Base-by-base conservation (phyloP, 1,140 invertebrate genomes). In the Pomacea maculata region DNA sequence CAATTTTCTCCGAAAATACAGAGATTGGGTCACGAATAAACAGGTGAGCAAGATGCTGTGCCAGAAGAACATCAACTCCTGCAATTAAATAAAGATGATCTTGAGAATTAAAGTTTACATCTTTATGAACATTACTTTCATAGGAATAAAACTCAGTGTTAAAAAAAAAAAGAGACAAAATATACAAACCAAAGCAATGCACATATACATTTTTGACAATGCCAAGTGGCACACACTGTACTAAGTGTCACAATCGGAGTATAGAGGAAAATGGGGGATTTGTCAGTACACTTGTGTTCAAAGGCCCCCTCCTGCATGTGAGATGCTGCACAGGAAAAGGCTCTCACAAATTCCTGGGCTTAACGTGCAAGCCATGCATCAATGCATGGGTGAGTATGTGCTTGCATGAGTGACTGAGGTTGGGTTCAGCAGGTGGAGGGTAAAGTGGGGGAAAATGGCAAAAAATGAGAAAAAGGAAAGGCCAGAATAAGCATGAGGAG, bases 21-120 rank as follows among this genome's bases (percentile, higher is more conserved):
- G 97, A 89, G 0, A 99, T 95, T 0, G 98, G 96, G 92, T 99
- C 99, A 54, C 99, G 93, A 82, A 99, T 99, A 90, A 99, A 99
- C 73, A 99, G 93, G 93, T 99, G 99, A 65, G 98, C 97, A 83
- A 99, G 94, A 90, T 99, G 99, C 91, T 96, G 94, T 15, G 98
- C 96, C 80, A 99, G 92, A 68, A 96, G 92, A 88, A 95, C 95
- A 92, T 99, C 97, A 83, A 99, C 97, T 79, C 95, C 92, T 90
- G 80, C 55, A 85, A 11, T 34, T 21, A 70, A 11, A 34, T 70
- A 5, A 70, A 73, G 25, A 73, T 11, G 12, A 11, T 29, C 34
- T 29, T 45, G 34, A 12, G 11, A 1, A 70, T 45, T n/a, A 15
- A 57, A 10, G 52, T 52, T 14, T 57, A 75, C 29, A 63, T 64